phyloP scores from a whole-genome alignment of 2,797 vertebrate species.

The Picus viridis region DNA sequence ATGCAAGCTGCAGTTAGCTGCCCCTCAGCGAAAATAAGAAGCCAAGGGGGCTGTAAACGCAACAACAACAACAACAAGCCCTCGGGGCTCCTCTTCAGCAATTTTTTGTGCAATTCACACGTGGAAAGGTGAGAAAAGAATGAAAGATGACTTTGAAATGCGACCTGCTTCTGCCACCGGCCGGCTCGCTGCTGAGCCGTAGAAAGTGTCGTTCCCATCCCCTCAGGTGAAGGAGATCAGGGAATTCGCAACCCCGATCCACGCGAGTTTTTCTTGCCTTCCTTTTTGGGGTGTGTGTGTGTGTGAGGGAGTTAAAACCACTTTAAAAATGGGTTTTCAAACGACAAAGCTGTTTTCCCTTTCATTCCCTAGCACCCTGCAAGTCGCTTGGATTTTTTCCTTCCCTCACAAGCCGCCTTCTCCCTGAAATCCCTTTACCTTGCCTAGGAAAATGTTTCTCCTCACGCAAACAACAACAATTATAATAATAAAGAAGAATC shows the following conservation, averaged over 20 bases:
- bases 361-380: not conserved
- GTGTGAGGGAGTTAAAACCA: not conserved
- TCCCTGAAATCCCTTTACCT: constrained; percentile 10
- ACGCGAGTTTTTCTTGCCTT: not conserved
- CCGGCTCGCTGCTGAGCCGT: not conserved
- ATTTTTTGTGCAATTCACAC: constrained; percentile 22
- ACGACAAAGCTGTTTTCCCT: not conserved
- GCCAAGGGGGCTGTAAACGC: not conserved
- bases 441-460: not conserved
- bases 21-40: not conserved
- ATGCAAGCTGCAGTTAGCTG: not conserved
- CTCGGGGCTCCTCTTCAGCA: not conserved
- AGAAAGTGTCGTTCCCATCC: not conserved
- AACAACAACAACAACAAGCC: not conserved
- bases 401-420: not conserved
- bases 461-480: constrained; percentile 2
- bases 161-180: not conserved
- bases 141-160: constrained; percentile 54
- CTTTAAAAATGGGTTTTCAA: not conserved
- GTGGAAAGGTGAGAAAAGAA: constrained; percentile 56
- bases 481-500: constrained; percentile 51
- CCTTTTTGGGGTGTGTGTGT: too few relatives aligned
- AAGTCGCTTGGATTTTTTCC: not conserved
- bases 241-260: not conserved
- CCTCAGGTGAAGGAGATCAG: not conserved